These are phyloP conservation scores for Melinaea marsaeus DNA, from an alignment of 2,888 invertebrate species.

Conservation along the genomic window DNA sequence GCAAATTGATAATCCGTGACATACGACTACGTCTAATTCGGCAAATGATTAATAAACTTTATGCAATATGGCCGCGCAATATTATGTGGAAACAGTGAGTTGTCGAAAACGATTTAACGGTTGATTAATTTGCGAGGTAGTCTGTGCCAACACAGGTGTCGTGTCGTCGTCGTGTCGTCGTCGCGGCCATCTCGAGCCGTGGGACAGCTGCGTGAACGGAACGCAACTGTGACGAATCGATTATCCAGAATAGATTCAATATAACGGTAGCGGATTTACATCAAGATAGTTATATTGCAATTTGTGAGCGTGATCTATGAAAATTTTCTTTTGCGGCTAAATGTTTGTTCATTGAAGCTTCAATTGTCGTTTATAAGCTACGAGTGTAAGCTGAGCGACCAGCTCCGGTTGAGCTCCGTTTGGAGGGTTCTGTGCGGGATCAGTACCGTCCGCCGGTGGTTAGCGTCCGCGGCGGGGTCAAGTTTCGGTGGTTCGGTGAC, in stretches of 20 bases:
- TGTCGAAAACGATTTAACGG: constrained; percentile 61
- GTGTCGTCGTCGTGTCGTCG: constrained; percentile 17
- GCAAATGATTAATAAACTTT: constrained; percentile 35
- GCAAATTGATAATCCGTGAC: constrained; percentile 35
- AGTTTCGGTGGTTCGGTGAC: constrained; percentile 53
- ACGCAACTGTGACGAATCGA: constrained; percentile 72
- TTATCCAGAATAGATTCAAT: constrained; percentile 71
- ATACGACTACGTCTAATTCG: constrained; percentile 32
- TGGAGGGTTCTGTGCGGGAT: constrained; percentile 28
- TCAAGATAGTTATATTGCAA: constrained; percentile 71
- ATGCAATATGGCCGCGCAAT: constrained; percentile 34
- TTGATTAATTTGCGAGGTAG: constrained; percentile 46
- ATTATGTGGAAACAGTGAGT: constrained; percentile 53
- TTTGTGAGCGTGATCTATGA: constrained; percentile 74
- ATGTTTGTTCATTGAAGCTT: constrained; percentile 72
- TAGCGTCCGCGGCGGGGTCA: constrained; percentile 41
- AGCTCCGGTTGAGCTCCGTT: constrained; percentile 45
- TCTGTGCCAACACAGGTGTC: constrained; percentile 41
- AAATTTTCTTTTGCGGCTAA: constrained; percentile 69
- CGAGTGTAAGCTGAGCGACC: constrained; percentile 54
- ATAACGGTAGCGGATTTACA: constrained; percentile 75
- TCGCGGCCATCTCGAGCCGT: constrained; percentile 49
- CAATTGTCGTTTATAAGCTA: constrained; percentile 74
- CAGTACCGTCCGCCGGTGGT: constrained; percentile 25
- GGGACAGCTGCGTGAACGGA: constrained; percentile 69